These are phyloP conservation scores for Caerostris extrusa DNA, from an alignment of 1,140 invertebrate species.

Conservation along the genomic window DNA sequence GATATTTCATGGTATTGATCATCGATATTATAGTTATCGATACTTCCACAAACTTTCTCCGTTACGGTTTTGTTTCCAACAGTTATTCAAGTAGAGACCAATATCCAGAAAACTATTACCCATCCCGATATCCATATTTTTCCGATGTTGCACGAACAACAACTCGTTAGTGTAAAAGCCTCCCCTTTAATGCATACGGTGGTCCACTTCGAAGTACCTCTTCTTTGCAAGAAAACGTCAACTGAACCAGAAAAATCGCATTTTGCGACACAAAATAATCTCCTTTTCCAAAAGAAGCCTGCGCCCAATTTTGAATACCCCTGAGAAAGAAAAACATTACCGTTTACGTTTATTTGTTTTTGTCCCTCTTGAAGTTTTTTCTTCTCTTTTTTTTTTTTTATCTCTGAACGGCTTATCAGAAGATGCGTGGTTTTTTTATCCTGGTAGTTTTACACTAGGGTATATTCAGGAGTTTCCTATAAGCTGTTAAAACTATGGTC, in stretches of 20 bases:
- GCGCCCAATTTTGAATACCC: background rate
- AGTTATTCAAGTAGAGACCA: no score
- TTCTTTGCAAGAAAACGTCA: background rate
- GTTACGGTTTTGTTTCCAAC: no score
- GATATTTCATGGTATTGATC: no score
- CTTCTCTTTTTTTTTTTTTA: background rate
- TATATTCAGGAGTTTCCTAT: background rate
- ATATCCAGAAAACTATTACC: no score
- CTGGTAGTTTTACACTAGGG: background rate
- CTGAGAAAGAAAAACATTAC: conserved; percentile 4
- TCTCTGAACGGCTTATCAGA: background rate
- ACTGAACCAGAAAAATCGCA: background rate
- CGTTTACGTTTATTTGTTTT: background rate
- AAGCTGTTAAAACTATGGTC: background rate
- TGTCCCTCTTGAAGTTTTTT: background rate
- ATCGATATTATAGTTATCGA: no score
- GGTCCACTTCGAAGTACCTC: background rate
- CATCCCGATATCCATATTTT: background rate
- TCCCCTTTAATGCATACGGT: background rate
- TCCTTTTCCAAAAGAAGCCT: background rate
- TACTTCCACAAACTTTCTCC: no score
- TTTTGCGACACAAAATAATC: conserved; percentile 28
- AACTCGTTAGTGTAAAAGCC: background rate
- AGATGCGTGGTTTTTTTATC: background rate
- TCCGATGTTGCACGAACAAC: background rate